A percentile compares a stretch with the other conserved stretches of the same genome.
Conservation (phyloP, 2,113 vertebrate genomes). For the Brachyhypopomus occidentalis region DNA sequence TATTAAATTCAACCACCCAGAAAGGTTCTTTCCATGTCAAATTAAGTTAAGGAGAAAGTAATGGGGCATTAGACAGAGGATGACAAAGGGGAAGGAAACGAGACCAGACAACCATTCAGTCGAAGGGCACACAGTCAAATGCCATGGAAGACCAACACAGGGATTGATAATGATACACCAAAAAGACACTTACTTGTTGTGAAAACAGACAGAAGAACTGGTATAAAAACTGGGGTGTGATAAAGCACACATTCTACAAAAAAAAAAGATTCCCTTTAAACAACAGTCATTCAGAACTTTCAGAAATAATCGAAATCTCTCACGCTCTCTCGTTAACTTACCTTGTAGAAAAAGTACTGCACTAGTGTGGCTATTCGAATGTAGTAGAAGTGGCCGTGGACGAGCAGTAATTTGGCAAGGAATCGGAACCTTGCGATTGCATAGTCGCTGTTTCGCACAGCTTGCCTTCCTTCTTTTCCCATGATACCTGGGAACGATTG, state of each 20-base stretch:
- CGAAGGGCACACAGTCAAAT: not conserved
- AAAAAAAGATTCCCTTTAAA: slow-evolving; percentile 45
- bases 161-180: slow-evolving; percentile 18
- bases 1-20: too few relatives aligned
- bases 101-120: not conserved
- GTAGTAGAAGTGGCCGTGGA: slow-evolving; percentile 99
- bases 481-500: slow-evolving; percentile 85
- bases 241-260: slow-evolving; percentile 99
- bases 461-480: slow-evolving; percentile 98
- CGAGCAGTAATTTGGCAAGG: slow-evolving; percentile 94
- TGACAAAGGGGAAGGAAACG: not conserved
- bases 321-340: slow-evolving; percentile 58
- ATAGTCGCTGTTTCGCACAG: slow-evolving; percentile 99
- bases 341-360: slow-evolving; percentile 99
- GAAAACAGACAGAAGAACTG: slow-evolving; percentile 99
- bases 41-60: not conserved
- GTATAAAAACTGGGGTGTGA: slow-evolving; percentile 99
- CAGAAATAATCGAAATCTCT: not conserved
- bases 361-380: slow-evolving; percentile 98
- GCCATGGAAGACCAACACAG: slow-evolving; percentile 13
- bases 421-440: slow-evolving; percentile 98
- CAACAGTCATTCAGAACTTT: slow-evolving; percentile 14
- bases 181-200: slow-evolving; percentile 93
- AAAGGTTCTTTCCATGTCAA: not conserved
- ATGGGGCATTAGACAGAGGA: slow-evolving; percentile 1